These are phyloP conservation scores for Orchestes rusci DNA, from an alignment of 2,888 invertebrate species.

Conservation along the genomic window DNA sequence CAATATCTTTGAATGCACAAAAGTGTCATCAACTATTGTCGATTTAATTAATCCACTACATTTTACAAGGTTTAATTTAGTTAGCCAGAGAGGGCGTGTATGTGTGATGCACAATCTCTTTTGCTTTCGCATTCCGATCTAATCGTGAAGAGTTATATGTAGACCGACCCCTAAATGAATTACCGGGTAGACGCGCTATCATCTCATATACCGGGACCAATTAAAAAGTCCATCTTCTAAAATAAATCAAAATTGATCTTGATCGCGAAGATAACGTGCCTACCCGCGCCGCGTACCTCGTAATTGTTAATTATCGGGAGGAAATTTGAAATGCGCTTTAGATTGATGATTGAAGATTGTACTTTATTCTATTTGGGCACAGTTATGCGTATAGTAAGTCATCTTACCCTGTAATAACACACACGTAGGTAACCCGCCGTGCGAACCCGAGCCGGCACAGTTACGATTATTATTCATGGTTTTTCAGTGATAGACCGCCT, in stretches of 20 bases:
- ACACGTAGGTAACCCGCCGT: conserved; percentile 19
- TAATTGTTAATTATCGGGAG: conserved; percentile 18
- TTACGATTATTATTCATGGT: conserved; percentile 27
- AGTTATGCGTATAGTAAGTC: too few relatives aligned
- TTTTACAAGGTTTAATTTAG: conserved; percentile 39
- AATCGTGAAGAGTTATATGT: conserved; percentile 39
- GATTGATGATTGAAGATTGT: too few relatives aligned
- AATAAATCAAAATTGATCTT: conserved; percentile 20
- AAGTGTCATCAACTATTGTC: too few relatives aligned
- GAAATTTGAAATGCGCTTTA: conserved; percentile 15
- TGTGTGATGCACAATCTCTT: conserved; percentile 32
- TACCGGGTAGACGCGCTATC: conserved; percentile 11
- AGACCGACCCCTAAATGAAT: conserved; percentile 25
- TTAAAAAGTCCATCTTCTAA: conserved; percentile 19
- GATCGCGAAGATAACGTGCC: conserved; percentile 14
- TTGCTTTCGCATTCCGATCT: conserved; percentile 39
- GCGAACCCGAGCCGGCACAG: conserved; percentile 18
- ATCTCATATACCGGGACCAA: conserved; percentile 17
- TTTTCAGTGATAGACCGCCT: conserved; percentile 28
- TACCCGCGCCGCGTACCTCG: conserved; percentile 6
- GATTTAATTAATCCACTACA: conserved; percentile 31
- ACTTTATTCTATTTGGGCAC: too few relatives aligned
- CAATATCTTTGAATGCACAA: too few relatives aligned
- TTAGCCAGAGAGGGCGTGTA: conserved; percentile 36
- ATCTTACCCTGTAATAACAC: conserved; percentile 11